Evolutionary conservation across 2,888 invertebrate genomes (phyloP).

Genomic region (Meganola albula): DNA sequence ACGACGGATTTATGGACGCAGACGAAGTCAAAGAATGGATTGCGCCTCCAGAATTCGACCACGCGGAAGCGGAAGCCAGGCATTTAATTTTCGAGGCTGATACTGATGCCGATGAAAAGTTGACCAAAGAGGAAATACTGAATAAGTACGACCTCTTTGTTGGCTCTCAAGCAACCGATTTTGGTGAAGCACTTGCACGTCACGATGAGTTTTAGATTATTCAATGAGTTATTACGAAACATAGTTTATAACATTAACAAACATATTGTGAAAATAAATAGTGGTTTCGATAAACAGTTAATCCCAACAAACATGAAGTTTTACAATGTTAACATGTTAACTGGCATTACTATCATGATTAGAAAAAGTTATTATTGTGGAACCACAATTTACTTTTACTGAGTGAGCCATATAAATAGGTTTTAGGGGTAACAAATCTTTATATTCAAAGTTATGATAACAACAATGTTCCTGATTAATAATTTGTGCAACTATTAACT

Average conservation of each 20-base stretch:
- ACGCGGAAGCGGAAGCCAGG: constrained; percentile 96
- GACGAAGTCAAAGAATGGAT: constrained; percentile 96
- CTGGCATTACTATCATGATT: too few relatives aligned
- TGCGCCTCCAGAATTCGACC: constrained; percentile 96
- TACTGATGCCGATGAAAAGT: constrained; percentile 90
- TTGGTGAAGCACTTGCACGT: constrained; percentile 95
- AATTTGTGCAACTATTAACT: too few relatives aligned
- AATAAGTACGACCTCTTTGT: constrained; percentile 98
- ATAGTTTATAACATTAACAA: too few relatives aligned
- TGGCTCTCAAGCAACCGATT: constrained; percentile 99
- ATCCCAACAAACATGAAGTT: neutral
- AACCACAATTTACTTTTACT: too few relatives aligned
- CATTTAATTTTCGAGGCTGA: constrained; percentile 98
- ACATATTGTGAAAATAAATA: too few relatives aligned
- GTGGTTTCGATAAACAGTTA: too few relatives aligned
- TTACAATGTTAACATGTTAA: neutral
- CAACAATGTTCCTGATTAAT: too few relatives aligned
- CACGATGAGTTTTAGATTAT: constrained; percentile 93
- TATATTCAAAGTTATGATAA: too few relatives aligned
- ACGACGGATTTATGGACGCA: constrained; percentile 92
- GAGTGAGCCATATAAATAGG: too few relatives aligned
- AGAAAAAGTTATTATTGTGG: too few relatives aligned
- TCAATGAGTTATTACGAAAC: too few relatives aligned
- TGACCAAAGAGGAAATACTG: constrained; percentile 93
- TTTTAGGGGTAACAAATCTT: too few relatives aligned